Base-by-base conservation (phyloP, 1,140 invertebrate genomes). In the Caenorhabditis briggsae region DNA sequence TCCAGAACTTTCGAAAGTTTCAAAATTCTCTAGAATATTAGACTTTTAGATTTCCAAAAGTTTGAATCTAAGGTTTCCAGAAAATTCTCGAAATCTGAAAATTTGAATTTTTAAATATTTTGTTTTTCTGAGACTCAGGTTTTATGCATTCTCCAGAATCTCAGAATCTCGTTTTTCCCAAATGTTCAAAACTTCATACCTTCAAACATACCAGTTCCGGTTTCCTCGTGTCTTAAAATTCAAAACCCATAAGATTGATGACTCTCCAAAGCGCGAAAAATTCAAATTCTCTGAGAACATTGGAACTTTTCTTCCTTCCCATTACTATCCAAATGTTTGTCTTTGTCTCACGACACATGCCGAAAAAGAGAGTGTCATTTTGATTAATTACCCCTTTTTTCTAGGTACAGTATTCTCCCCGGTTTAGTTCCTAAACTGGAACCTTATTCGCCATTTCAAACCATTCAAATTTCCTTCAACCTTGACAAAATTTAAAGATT, bases 261-360 rank as follows among this genome's bases (percentile, higher is more conserved):
- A 58, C 18, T n/a, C 50, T 16, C 50, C 9, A 58, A 58, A 18
- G 56, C 56, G 56, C 56, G 56, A 58, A 58, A 58, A 58, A 58
- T 58, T 58, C n/a, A n/a, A 58, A 58, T n/a, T 58, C 50, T 58
- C n/a, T 11, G 50, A 58, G 56, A 58, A 58, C 56, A 58, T 58
- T 20, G 56, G 56, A 58, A 58, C 56, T 58, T 20, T 53, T 53
- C 50, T 53, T 16, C 1, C 50, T 53, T 53, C 50, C 16, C 50
- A 53, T 53, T 53, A 12, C 9, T 12, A n/a, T 53, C 16, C 16
- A 58, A 58, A 58, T 58, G 56, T 58, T 58, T 58, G 56, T 58
- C 56, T 58, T 58, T 58, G 56, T 58, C 18, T 58, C 3, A 2
- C 2, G 7, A 14, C 56, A 8, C n/a, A 8, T n/a, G 14, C 56